phyloP scores from a whole-genome alignment of 1,140 invertebrate genomes.

The Cepaea nemoralis region DNA sequence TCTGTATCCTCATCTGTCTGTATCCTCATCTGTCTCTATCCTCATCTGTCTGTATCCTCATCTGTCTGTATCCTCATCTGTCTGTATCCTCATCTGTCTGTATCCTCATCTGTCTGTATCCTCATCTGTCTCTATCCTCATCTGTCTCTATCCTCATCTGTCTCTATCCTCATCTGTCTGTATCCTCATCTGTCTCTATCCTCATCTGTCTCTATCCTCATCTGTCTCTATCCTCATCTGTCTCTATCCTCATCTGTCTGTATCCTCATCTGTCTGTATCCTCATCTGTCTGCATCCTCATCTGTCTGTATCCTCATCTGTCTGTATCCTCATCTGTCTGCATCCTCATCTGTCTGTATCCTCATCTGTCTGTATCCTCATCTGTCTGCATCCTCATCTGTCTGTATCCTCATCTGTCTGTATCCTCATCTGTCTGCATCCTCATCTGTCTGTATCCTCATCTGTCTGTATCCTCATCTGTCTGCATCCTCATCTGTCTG shows the following conservation, averaged over 20 bases:
- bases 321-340: background rate
- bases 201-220: too few relatives aligned
- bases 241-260: background rate
- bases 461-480: background rate
- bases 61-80: too few relatives aligned
- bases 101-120: background rate
- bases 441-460: background rate
- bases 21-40: background rate
- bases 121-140: background rate
- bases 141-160: background rate
- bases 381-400: background rate
- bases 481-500: background rate
- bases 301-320: background rate
- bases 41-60: too few relatives aligned
- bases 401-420: background rate
- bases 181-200: background rate
- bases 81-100: background rate
- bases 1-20: background rate
- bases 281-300: too few relatives aligned
- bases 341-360: background rate
- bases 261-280: background rate
- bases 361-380: background rate
- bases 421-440: background rate
- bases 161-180: background rate
- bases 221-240: background rate